Base-by-base conservation (phyloP, 1,140 invertebrate genomes). In the Macrotrachela quadricornifera region DNA sequence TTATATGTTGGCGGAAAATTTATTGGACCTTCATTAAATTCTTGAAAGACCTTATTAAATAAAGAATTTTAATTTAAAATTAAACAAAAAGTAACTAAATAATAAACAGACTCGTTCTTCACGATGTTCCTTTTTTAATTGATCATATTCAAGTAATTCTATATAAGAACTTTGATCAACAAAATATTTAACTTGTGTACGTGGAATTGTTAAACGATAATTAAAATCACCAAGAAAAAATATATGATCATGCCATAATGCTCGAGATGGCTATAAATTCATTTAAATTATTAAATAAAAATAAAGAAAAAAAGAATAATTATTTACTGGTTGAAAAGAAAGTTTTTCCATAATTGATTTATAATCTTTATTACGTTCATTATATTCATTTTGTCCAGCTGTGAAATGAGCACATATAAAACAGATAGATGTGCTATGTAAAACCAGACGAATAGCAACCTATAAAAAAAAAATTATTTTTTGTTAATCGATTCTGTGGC, bases 141-240 rank as follows among this genome's bases (percentile, higher is more conserved):
- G 94, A 73, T 99, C 94, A 63, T 78, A 73, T 58, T 82, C 77
- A 15, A 91, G 68, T 45, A 97, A 76, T 45, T 79, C 71, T 54
- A 78, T 70, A 56, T 84, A 78, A 64, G 92, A 82, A 55, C 82
- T 78, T 53, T 79, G 65, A 95, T 90, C 76, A 2, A 95, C 77
- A 54, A 83, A 71, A 54, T 83, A 79, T 65, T 90, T 85, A 55
- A 95, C 80, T 64, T 94, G 84, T 13, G 95, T 88, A 64, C 87
- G 88, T 50, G 83, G 79, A 75, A 96, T 78, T 66, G 95, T 90
- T 56, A 99, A 81, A 52, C 94, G 76, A 65, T 97, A 99, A 68
- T 99, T 99, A 69, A 99, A 97, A 73, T 99, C 94, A 0, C 94
- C 94, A 69, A 88, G 91, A 91, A 92, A 99, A 68, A 99, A 96